Conservation (phyloP, 1,140 invertebrate species). For the Trichomalopsis sarcophagae region DNA sequence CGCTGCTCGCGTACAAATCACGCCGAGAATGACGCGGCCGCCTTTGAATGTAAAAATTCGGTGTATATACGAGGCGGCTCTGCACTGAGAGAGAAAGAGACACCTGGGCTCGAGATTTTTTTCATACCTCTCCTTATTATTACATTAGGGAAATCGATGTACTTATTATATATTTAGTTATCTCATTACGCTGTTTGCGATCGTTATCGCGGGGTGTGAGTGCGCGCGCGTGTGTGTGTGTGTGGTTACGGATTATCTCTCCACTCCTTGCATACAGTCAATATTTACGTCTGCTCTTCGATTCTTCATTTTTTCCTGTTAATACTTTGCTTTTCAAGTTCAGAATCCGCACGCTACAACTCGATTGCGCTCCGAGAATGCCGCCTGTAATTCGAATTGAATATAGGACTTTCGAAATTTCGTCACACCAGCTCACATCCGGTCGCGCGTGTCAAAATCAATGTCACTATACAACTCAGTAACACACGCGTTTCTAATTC, state of each 20-base stretch:
- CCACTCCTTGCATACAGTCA: neutral
- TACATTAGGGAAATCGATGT: neutral
- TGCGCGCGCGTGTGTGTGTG: no score
- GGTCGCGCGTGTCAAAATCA: neutral
- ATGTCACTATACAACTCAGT: no score
- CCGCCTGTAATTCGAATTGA: no score
- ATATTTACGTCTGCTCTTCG: neutral
- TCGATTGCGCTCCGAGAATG: no score
- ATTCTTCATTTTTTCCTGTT: neutral
- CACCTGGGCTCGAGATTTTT: conserved; percentile 3
- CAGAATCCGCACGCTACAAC: no score
- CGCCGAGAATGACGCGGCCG: conserved; percentile 68
- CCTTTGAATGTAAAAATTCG: conserved; percentile 44
- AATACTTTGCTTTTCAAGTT: no score
- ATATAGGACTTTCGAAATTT: neutral
- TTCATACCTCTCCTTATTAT: neutral
- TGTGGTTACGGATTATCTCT: neutral
- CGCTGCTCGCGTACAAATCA: conserved; percentile 71
- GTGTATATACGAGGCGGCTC: neutral
- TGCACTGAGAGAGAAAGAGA: neutral
- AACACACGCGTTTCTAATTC: neutral
- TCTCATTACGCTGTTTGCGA: conserved; percentile 2
- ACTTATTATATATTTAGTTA: conserved; percentile 11
- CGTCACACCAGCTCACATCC: neutral
- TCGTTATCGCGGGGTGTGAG: neutral